A percentile compares a stretch with the other conserved stretches of the same genome.
These are phyloP conservation scores for Oceanodroma leucorhoa DNA, from an alignment of 2,797 vertebrate species.

Conservation along the genomic window DNA sequence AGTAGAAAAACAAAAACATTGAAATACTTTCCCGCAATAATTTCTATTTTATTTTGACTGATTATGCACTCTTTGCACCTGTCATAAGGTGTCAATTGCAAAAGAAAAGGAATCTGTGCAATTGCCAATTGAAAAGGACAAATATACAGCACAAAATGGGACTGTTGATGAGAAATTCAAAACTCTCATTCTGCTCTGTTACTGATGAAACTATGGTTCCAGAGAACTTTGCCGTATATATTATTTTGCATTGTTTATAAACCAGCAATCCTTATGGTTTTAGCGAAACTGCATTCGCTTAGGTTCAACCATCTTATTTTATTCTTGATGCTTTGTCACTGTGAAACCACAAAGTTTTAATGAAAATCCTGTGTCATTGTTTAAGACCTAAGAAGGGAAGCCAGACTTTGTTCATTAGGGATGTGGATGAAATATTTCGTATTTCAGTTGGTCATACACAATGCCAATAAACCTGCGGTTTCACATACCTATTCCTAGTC, in stretches of 20 bases:
- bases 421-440: background rate
- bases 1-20: background rate
- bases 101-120: background rate
- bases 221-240: background rate
- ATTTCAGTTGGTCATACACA: slow-evolving; percentile 14
- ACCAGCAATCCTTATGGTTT: background rate
- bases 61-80: background rate
- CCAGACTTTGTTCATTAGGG: background rate
- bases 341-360: background rate
- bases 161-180: background rate
- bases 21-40: background rate
- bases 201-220: background rate
- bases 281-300: background rate
- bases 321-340: background rate
- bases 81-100: background rate
- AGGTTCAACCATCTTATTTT: background rate
- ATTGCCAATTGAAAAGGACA: background rate
- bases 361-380: background rate
- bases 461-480: background rate
- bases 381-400: background rate
- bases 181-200: background rate
- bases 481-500: slow-evolving; percentile 5
- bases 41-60: background rate
- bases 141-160: background rate
- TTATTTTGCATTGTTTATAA: background rate